Conservation (phyloP, 2,113 vertebrate species). For the Hippocampus comes region DNA sequence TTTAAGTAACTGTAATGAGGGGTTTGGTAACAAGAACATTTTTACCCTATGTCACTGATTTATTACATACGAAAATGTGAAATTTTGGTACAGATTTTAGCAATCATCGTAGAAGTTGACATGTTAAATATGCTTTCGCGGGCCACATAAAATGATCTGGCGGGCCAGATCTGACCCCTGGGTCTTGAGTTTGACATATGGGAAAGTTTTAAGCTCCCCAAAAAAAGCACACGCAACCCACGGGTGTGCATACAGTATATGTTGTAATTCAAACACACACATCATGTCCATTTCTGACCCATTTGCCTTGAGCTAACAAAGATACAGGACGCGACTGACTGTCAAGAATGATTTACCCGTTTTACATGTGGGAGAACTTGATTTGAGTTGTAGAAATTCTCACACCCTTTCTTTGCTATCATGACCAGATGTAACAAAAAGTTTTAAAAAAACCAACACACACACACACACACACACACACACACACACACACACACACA, state of each 20-base stretch:
- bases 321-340: conserved; percentile 7
- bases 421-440: neutral
- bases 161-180: no score
- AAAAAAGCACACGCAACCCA: conserved; percentile 4
- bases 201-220: conserved; percentile 11
- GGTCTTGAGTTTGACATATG: neutral
- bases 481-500: no score
- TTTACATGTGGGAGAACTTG: conserved; percentile 8
- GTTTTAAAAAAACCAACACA: neutral
- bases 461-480: no score
- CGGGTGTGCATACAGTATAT: neutral
- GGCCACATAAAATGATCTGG: no score
- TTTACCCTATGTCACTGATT: no score
- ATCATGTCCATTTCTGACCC: neutral
- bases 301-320: neutral
- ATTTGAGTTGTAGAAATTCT: neutral
- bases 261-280: neutral
- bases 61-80: no score
- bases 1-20: no score
- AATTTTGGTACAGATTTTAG: no score
- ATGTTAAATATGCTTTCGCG: no score
- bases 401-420: neutral
- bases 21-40: no score
- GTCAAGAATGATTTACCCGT: conserved; percentile 39
- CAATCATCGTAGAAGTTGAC: no score